phyloP scores from a whole-genome alignment of 2,888 invertebrate genomes.

The Timandra comae region DNA sequence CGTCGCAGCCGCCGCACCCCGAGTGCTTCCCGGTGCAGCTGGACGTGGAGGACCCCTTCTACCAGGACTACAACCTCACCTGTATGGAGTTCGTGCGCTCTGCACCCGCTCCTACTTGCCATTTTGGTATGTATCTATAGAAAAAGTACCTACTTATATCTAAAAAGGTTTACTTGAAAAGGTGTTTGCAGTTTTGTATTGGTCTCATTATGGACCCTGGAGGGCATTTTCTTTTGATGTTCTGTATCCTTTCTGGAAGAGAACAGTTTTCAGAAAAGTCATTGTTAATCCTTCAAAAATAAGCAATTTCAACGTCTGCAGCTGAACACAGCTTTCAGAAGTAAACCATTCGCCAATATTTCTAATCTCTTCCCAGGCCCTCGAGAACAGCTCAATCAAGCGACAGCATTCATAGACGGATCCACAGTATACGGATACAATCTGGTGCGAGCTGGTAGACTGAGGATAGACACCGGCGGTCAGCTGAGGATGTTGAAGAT shows the following conservation, averaged over 20 bases:
- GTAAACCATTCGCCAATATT: not conserved
- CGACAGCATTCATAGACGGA: conserved; percentile 89
- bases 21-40: conserved; percentile 88
- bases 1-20: conserved; percentile 74
- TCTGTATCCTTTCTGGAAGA: too few species aligned
- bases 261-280: too few species aligned
- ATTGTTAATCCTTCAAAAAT: too few species aligned
- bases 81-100: conserved; percentile 93
- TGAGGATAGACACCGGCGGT: conserved; percentile 77
- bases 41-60: conserved; percentile 81
- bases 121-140: conserved; percentile 72
- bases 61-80: conserved; percentile 79
- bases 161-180: too few species aligned
- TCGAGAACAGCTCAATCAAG: conserved; percentile 90
- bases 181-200: too few species aligned
- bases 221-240: too few species aligned
- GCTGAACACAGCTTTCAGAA: too few species aligned
- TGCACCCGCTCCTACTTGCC: conserved; percentile 85
- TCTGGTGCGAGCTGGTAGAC: conserved; percentile 54
- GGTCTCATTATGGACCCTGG: too few species aligned
- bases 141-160: too few species aligned
- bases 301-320: too few species aligned
- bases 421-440: conserved; percentile 87
- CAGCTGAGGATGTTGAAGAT: conserved; percentile 80
- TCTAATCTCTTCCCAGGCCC: conserved; percentile 69